Evolutionary conservation across 1,140 invertebrate genomes (phyloP), one percentile per base, ranked within the genome.

Genomic region (Ooceraea biroi): DNA sequence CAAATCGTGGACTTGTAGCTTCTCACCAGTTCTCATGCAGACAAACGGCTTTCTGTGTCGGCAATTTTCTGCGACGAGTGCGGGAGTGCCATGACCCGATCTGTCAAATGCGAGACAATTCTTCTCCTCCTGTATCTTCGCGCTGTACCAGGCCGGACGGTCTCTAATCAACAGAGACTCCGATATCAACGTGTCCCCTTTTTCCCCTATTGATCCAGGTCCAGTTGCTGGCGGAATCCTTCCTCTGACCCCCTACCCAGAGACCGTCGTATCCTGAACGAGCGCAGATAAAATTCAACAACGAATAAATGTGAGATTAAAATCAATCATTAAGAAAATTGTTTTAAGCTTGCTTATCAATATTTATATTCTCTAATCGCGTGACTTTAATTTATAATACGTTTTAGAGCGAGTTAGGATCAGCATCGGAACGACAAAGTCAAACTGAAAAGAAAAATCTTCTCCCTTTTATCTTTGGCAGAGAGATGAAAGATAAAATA

Each of bases 81-180:
- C 17, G 1, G 87, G 78, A 41, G 83, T 41, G 50, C 86, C 82
- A 55, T 87, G 87, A 17, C 77, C 83, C 1, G 74, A 48, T 71
- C 69, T 87, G 19, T 89, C 82, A 41, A 89, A 86, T 2, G 71
- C 12, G 36, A 89, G 48, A 82, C 87, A 89, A 80, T 87, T 89
- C 57, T 85, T 82, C 52, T 82, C 57, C 27, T 36, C 12, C n/a
- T 30, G n/a, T 61, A 44, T 83, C 12, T 82, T 14, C n/a, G 30
- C 22, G 27, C 44, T 48, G 36, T 85, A 83, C 85, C 83, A 89
- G 7, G 60, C 19, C 4, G 85, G 83, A 73, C 84, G 71, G 10
- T 48, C 52, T 8, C 25, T 55, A 12, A 52, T 36, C n/a, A 89
- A 44, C 17, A 78, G 12, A 0, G 60, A 63, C 2, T 78, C 30